These are phyloP conservation scores for Falco punctatus DNA, from an alignment of 2,113 vertebrate species.

Conservation along the genomic window DNA sequence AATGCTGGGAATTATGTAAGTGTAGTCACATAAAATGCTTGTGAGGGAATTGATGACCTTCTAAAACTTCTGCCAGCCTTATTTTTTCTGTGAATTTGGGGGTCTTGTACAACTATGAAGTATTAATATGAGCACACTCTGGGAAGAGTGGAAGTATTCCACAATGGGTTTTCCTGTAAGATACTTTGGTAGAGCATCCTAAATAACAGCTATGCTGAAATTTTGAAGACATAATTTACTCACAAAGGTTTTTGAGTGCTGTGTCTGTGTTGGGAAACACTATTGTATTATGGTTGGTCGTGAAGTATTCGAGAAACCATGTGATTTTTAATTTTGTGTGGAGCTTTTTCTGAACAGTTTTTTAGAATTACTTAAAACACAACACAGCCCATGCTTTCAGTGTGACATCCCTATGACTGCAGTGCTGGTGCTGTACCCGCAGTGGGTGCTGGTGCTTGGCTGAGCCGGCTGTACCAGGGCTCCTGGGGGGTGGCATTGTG, in stretches of 20 bases:
- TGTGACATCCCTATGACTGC: too few species aligned
- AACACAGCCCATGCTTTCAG: rapidly evolving
- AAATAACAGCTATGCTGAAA: not conserved
- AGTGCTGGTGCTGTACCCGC: not conserved
- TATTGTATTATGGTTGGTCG: too few species aligned
- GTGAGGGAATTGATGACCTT: not conserved
- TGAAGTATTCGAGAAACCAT: too few species aligned
- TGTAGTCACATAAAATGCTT: not conserved
- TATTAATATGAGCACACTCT: rapidly evolving
- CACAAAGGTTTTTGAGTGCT: not conserved
- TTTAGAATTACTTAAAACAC: too few species aligned
- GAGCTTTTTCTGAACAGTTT: rapidly evolving
- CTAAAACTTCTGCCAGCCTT: not conserved
- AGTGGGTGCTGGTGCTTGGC: too few species aligned
- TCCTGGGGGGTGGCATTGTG: too few species aligned
- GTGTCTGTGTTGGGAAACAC: not conserved
- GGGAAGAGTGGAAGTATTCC: not conserved
- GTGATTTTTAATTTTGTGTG: rapidly evolving
- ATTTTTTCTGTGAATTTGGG: not conserved
- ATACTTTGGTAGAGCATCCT: not conserved
- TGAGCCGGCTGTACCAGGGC: too few species aligned
- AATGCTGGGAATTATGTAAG: not conserved
- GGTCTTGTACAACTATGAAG: rapidly evolving
- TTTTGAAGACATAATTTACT: rapidly evolving
- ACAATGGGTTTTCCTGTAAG: rapidly evolving